phyloP scores from a whole-genome alignment of 2,888 invertebrate genomes.

The Germaria angustata region DNA sequence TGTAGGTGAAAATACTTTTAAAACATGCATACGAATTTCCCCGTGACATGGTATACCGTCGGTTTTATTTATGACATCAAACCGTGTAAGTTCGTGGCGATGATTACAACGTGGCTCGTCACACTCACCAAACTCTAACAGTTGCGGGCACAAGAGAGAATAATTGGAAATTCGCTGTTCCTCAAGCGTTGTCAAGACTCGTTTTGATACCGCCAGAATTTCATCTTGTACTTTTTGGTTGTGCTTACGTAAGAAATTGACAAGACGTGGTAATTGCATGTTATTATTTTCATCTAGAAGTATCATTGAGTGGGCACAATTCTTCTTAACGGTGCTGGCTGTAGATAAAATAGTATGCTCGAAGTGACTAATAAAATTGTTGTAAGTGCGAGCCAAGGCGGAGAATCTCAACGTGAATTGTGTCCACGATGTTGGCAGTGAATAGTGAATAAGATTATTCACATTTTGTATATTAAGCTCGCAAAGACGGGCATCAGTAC shows the following conservation, averaged over 20 bases:
- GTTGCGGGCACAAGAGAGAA: constrained; percentile 79
- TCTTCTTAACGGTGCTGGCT: constrained; percentile 17
- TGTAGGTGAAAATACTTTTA: constrained; percentile 81
- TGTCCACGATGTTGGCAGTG: constrained; percentile 84
- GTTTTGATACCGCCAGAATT: constrained; percentile 69
- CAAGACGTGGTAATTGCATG: constrained; percentile 83
- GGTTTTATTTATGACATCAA: constrained; percentile 80
- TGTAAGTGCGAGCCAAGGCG: constrained; percentile 84
- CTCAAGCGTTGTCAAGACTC: constrained; percentile 68
- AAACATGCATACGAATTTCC: constrained; percentile 67
- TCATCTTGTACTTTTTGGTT: constrained; percentile 71
- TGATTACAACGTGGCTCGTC: constrained; percentile 82
- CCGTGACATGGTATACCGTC: constrained; percentile 80
- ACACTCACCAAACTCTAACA: constrained; percentile 86
- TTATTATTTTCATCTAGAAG: constrained; percentile 83
- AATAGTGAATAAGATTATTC: constrained; percentile 86
- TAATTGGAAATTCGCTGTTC: constrained; percentile 68
- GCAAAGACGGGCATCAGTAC: constrained; percentile 85
- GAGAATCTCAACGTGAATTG: constrained; percentile 86
- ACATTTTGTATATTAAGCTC: constrained; percentile 85
- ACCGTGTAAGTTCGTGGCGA: constrained; percentile 84
- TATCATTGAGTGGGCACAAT: constrained; percentile 80
- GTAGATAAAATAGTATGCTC: neutral
- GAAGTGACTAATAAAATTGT: constrained; percentile 71
- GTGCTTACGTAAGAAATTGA: constrained; percentile 81